Percentiles rank a stretch among this genome's conserved stretches.
Evolutionary conservation across 2,113 vertebrate species (phyloP).

Genomic region (Entelurus aequoreus): DNA sequence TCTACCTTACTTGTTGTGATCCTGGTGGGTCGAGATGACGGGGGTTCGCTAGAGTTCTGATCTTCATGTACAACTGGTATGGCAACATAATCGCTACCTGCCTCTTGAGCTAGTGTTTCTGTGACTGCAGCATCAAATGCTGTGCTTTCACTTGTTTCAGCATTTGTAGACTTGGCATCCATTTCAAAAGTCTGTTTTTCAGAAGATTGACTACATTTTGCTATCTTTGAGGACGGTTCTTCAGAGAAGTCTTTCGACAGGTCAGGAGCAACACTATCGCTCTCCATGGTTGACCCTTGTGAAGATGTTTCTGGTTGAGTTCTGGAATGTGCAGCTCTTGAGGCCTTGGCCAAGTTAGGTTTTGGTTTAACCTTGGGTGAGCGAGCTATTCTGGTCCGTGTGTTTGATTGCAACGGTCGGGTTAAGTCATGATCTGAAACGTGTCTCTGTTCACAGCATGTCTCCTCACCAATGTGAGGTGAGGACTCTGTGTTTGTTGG

Average conservation of each 20-base stretch:
- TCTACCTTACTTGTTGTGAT: no score
- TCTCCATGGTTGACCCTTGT: background rate
- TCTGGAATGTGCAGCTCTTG: constrained; percentile 22
- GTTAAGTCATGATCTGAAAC: background rate
- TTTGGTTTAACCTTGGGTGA: constrained; percentile 45
- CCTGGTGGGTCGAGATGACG: no score
- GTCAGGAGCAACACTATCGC: background rate
- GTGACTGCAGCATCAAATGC: background rate
- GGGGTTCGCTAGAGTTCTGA: no score
- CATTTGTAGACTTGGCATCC: no score
- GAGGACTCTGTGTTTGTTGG: background rate
- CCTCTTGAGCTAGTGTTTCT: background rate
- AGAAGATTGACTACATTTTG: no score
- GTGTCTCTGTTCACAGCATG: background rate
- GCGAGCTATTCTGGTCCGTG: constrained; percentile 13
- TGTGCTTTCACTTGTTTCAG: background rate
- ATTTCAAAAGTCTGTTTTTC: no score
- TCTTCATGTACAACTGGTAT: no score
- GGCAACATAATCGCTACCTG: no score
- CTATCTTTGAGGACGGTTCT: constrained; percentile 1
- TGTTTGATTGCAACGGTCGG: constrained; percentile 4
- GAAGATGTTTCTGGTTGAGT: constrained; percentile 4
- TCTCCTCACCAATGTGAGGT: background rate
- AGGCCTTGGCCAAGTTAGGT: constrained; percentile 31
- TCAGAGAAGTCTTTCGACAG: constrained; percentile 7